Percentiles rank a stretch among this genome's conserved stretches.
Conservation (phyloP, 1,140 invertebrate genomes). For the Calephelis nemesis region DNA sequence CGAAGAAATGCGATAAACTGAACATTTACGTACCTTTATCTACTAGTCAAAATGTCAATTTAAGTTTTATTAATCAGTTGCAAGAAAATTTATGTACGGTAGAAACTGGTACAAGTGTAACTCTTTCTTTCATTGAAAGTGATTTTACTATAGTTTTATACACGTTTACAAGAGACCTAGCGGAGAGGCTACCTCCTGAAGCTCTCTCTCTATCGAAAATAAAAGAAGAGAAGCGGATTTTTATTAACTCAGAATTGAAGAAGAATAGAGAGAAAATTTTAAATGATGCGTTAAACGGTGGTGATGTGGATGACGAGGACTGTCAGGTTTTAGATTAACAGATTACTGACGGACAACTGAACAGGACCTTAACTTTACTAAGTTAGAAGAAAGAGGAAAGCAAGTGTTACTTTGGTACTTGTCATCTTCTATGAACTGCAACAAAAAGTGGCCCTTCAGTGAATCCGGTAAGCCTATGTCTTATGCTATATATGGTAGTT, state of each 20-base stretch:
- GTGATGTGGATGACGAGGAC: constrained; percentile 62
- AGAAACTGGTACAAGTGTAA: constrained; percentile 60
- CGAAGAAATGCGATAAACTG: constrained; percentile 55
- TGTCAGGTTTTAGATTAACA: constrained; percentile 51
- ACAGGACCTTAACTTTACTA: no score
- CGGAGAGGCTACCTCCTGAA: constrained; percentile 41
- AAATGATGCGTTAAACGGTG: constrained; percentile 62
- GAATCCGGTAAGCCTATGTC: no score
- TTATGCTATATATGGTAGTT: no score
- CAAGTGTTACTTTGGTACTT: not conserved
- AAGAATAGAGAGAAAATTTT: constrained; percentile 56
- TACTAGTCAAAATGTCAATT: constrained; percentile 46
- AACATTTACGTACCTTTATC: constrained; percentile 67
- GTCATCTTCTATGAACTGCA: no score
- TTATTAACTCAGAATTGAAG: constrained; percentile 63
- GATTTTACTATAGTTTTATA: constrained; percentile 67
- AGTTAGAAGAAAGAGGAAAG: no score
- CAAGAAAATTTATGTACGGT: constrained; percentile 70
- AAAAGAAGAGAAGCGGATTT: constrained; percentile 50
- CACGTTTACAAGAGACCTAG: constrained; percentile 63
- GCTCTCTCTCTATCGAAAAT: constrained; percentile 35
- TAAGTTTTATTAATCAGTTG: constrained; percentile 52
- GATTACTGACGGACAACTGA: not conserved
- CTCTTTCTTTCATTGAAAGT: constrained; percentile 63
- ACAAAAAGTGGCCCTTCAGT: no score